Percentiles rank a stretch among this genome's conserved stretches.
Conservation (phyloP, 2,888 invertebrate species). For the Tillus elongatus region DNA sequence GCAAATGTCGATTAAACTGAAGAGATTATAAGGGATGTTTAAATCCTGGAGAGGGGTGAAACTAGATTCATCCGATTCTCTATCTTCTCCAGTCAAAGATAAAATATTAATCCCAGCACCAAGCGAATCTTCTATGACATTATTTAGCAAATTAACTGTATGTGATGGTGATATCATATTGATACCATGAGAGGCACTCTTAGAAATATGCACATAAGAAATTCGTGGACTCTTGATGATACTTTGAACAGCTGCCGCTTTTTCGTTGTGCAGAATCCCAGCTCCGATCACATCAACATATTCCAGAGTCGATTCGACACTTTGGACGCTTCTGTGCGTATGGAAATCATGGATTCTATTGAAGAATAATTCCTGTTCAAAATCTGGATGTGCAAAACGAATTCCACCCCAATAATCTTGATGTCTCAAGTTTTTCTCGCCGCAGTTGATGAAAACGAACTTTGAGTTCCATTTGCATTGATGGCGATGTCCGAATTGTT, state of each 20-base stretch:
- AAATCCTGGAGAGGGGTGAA: constrained; percentile 76
- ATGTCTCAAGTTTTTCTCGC: constrained; percentile 54
- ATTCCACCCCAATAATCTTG: constrained; percentile 94
- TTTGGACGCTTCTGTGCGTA: constrained; percentile 58
- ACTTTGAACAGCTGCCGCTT: constrained; percentile 84
- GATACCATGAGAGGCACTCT: constrained; percentile 85
- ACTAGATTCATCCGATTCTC: constrained; percentile 78
- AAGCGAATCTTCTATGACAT: constrained; percentile 67
- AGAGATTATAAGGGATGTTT: constrained; percentile 81
- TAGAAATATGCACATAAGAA: constrained; percentile 70
- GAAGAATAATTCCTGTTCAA: constrained; percentile 77
- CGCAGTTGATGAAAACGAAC: constrained; percentile 91
- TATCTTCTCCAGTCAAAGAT: constrained; percentile 86
- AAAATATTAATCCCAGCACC: constrained; percentile 87
- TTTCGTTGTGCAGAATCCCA: constrained; percentile 91
- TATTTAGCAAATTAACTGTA: constrained; percentile 65
- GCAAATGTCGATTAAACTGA: constrained; percentile 93
- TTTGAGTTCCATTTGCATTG: constrained; percentile 83
- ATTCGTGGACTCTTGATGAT: constrained; percentile 79
- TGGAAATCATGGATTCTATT: constrained; percentile 72
- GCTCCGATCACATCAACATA: constrained; percentile 82
- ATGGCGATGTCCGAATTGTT: constrained; percentile 74
- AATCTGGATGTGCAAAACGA: constrained; percentile 80
- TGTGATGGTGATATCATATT: constrained; percentile 84
- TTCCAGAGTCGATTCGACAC: constrained; percentile 68